A percentile compares a stretch with the other conserved stretches of the same genome.
Conservation (phyloP, 2,797 vertebrate species). For the Mus caroli region DNA sequence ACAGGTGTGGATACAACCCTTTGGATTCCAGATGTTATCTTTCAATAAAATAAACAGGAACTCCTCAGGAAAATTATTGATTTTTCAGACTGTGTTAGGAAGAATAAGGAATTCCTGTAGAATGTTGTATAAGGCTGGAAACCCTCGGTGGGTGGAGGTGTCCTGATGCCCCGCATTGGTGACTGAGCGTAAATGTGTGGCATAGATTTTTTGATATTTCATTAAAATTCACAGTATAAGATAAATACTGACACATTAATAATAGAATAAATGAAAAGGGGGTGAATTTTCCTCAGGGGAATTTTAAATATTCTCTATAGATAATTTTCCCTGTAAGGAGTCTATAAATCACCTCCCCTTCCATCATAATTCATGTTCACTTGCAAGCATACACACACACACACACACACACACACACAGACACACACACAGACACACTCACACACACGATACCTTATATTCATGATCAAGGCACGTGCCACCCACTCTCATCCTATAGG, state of each 20-base stretch:
- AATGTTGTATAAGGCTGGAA: not conserved
- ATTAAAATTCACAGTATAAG: not conserved
- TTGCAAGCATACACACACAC: not conserved
- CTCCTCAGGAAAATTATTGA: constrained; percentile 17
- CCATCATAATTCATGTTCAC: not conserved
- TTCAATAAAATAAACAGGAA: constrained; percentile 22
- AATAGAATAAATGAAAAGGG: not conserved
- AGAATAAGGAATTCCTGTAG: not conserved
- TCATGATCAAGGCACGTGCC: not conserved
- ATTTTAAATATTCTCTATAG: not conserved
- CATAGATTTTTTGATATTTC: not conserved
- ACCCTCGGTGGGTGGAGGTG: too few relatives aligned
- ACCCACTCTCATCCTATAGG: not conserved
- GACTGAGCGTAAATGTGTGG: not conserved
- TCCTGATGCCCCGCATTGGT: not conserved
- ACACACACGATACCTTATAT: not conserved
- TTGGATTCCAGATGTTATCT: constrained; percentile 32
- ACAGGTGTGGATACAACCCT: not conserved
- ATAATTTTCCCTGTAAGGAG: not conserved
- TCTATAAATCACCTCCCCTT: not conserved
- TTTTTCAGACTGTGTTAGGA: not conserved
- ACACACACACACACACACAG: not conserved
- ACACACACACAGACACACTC: too few relatives aligned
- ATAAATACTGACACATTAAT: not conserved
- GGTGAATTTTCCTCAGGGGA: not conserved